Evolutionary conservation across 2,797 vertebrate species (phyloP).

Genomic region (Momotus momota): DNA sequence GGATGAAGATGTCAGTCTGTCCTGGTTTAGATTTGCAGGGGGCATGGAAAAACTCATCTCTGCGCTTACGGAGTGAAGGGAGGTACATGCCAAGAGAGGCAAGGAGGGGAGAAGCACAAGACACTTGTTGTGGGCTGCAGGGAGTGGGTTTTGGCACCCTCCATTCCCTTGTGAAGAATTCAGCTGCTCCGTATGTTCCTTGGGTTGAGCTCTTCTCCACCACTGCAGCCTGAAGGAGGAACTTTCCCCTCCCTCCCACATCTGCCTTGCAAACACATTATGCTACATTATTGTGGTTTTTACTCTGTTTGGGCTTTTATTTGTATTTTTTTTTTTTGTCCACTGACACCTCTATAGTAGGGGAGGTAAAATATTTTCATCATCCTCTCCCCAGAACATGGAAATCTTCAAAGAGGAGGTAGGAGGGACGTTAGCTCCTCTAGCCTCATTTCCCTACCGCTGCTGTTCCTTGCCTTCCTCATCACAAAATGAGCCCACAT

Average conservation of each 20-base stretch:
- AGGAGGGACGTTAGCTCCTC: conserved; percentile 74
- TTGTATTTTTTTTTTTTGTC: neutral
- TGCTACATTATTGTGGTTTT: neutral
- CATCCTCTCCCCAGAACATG: conserved; percentile 76
- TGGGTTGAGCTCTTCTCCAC: neutral
- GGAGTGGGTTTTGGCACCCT: neutral
- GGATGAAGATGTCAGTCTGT: neutral
- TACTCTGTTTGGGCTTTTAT: neutral
- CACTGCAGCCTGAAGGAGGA: neutral
- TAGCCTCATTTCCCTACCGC: conserved; percentile 73
- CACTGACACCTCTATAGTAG: conserved; percentile 58
- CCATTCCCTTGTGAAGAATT: neutral
- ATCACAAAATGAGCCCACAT: conserved; percentile 77
- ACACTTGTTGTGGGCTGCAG: neutral
- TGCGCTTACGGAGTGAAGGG: neutral
- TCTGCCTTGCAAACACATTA: neutral
- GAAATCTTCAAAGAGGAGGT: conserved; percentile 77
- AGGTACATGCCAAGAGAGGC: neutral
- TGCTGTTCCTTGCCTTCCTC: conserved; percentile 70
- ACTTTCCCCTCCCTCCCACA: neutral
- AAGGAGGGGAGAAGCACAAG: neutral
- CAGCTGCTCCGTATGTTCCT: neutral
- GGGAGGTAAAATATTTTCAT: conserved; percentile 80
- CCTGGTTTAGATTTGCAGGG: neutral
- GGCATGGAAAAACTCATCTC: neutral